Evolutionary conservation across 2,888 invertebrate genomes (phyloP).

Genomic region (Noctua janthina): DNA sequence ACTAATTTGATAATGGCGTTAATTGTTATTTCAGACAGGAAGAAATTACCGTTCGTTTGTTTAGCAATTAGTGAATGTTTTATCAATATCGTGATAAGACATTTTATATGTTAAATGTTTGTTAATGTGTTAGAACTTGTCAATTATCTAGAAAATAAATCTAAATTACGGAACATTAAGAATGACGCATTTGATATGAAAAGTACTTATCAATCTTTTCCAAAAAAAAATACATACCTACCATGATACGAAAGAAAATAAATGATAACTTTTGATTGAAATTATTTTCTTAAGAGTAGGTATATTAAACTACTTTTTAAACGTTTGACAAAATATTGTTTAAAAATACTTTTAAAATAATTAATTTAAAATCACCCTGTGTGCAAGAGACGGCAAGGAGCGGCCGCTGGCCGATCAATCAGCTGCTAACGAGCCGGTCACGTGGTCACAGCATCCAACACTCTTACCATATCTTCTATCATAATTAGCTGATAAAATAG

Average conservation of each 20-base stretch:
- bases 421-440: conserved; percentile 87
- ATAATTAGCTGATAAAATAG: conserved; percentile 65
- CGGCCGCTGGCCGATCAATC: conserved; percentile 87
- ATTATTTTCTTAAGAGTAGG: background rate
- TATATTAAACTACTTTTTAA: background rate
- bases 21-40: conserved; percentile 42
- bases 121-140: conserved; percentile 30
- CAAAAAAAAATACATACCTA: conserved; percentile 19
- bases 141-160: conserved; percentile 38
- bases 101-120: conserved; percentile 63
- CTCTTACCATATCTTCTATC: conserved; percentile 65
- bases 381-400: conserved; percentile 71
- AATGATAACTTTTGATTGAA: background rate
- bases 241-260: conserved; percentile 2
- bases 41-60: conserved; percentile 46
- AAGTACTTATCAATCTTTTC: conserved; percentile 32
- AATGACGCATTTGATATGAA: conserved; percentile 44
- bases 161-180: conserved; percentile 34
- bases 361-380: conserved; percentile 75
- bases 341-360: background rate
- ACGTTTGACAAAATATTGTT: background rate
- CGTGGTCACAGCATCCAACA: conserved; percentile 73
- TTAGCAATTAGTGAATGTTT: conserved; percentile 52
- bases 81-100: conserved; percentile 53
- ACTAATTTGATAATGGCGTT: conserved; percentile 25